phyloP scores from a whole-genome alignment of 1,140 invertebrate species.

The Eulimnadia texana region DNA sequence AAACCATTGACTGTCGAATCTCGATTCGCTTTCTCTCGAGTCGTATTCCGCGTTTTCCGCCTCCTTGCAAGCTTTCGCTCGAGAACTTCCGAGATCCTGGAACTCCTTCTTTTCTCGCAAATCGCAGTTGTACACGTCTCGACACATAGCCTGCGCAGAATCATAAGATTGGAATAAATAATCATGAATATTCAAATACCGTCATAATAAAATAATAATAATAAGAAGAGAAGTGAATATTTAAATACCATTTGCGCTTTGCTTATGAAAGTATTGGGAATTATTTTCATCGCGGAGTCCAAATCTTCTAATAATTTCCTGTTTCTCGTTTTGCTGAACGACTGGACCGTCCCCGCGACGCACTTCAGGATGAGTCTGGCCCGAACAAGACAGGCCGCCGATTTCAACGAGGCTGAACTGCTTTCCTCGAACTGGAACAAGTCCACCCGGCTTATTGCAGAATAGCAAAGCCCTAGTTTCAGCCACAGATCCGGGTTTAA shows the following conservation, averaged over 20 bases:
- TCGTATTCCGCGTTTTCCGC: not conserved
- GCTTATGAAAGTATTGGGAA: not conserved
- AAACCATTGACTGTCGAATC: not conserved
- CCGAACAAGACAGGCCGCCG: not conserved
- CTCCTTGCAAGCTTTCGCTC: not conserved
- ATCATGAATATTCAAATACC: no score
- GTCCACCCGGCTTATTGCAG: not conserved
- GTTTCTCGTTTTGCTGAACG: not conserved
- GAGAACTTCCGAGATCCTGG: not conserved
- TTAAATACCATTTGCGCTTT: not conserved
- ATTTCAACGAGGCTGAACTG: not conserved
- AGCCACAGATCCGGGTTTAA: not conserved
- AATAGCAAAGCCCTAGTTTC: not conserved
- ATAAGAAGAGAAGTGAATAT: no score
- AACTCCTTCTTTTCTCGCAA: not conserved
- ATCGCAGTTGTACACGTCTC: not conserved
- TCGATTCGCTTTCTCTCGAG: not conserved
- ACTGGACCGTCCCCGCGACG: not conserved
- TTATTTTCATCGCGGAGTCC: not conserved
- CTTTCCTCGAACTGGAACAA: not conserved
- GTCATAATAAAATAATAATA: no score
- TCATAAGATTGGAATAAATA: not conserved
- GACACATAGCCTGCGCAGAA: not conserved
- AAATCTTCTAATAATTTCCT: not conserved
- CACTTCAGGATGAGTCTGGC: not conserved